phyloP scores from a whole-genome alignment of 2,888 invertebrate species.

The Andrena praecox region DNA sequence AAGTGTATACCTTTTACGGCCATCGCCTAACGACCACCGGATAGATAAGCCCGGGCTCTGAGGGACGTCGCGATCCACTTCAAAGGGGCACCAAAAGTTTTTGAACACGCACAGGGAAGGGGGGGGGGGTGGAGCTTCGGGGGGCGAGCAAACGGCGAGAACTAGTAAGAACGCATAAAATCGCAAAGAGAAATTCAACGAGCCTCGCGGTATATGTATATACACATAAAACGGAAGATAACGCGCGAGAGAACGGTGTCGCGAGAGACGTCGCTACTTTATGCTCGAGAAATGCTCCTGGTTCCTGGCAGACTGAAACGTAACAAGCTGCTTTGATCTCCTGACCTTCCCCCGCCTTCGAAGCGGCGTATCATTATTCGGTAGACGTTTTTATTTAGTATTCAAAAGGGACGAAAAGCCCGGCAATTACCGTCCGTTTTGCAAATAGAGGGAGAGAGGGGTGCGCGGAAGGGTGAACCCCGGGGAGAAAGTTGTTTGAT shows the following conservation, averaged over 20 bases:
- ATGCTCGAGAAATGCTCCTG: constrained; percentile 55
- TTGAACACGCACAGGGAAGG: not conserved
- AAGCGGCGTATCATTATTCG: constrained; percentile 62
- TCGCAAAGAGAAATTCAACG: constrained; percentile 62
- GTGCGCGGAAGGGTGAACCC: constrained; percentile 5
- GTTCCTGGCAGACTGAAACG: constrained; percentile 56
- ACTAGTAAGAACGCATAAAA: constrained; percentile 62
- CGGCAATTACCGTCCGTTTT: constrained; percentile 58
- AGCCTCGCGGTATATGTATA: constrained; percentile 56
- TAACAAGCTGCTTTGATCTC: constrained; percentile 67
- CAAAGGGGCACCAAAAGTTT: constrained; percentile 33
- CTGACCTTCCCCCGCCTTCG: constrained; percentile 53
- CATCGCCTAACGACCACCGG: constrained; percentile 6
- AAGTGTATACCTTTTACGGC: not conserved
- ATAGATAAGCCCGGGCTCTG: constrained; percentile 6
- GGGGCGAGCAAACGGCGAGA: constrained; percentile 45
- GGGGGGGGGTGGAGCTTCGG: not conserved
- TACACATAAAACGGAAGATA: constrained; percentile 53
- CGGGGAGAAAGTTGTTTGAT: constrained; percentile 24
- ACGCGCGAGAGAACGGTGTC: constrained; percentile 58
- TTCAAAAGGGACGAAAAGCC: constrained; percentile 32
- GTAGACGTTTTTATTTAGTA: constrained; percentile 61
- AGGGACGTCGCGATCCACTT: constrained; percentile 14
- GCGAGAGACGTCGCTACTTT: constrained; percentile 59
- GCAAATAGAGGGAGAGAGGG: constrained; percentile 30